Base-by-base conservation (phyloP, 2,888 invertebrate genomes). In the Tenthredo distinguenda region DNA sequence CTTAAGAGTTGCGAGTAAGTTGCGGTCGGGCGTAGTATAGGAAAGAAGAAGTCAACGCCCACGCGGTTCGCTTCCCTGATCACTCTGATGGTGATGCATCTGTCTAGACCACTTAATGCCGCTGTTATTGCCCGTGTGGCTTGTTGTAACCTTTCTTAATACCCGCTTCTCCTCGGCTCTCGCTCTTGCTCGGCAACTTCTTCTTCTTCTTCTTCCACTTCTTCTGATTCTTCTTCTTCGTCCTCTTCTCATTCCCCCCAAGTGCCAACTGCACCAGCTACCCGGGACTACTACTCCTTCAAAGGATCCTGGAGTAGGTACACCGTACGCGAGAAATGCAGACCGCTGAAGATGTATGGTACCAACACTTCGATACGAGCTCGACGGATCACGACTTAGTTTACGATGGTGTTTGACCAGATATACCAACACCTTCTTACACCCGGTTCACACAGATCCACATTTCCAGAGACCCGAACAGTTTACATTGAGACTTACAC, bases 1-100 rank as follows among this genome's bases (percentile, higher is more conserved):
- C 62, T 62, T 26, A 62, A 62, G 62, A 62, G 62, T 62, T 21
- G 26, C 21, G 26, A 62, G 26, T 62, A 62, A 26, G 62, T 62
- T 37, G 37, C 72, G 72, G 72, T 21, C 37, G 40, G 10, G 15
- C 34, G 85, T 47, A 76, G 71, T 55, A 65, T 84, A 84, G 47
- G 40, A 86, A 65, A 81, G 87, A 87, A 85, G 86, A 87, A 87
- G 86, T 79, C 84, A 87, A 88, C 88, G 89, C 88, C 88, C 87
- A 88, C 88, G 87, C 86, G 86, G 79, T 81, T 85, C 81, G 85
- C 82, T 77, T 68, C 79, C 79, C 76, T 81, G 43, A 77, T 82
- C 65, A 82, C 50, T 76, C 77, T 85, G 82, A 83, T 81, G 85
- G 85, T 85, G 85, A 85, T 85, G 82, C 85, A 85, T 85, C 85